phyloP scores from a whole-genome alignment of 2,888 invertebrate species.

The Rhyacophila evoluta region DNA sequence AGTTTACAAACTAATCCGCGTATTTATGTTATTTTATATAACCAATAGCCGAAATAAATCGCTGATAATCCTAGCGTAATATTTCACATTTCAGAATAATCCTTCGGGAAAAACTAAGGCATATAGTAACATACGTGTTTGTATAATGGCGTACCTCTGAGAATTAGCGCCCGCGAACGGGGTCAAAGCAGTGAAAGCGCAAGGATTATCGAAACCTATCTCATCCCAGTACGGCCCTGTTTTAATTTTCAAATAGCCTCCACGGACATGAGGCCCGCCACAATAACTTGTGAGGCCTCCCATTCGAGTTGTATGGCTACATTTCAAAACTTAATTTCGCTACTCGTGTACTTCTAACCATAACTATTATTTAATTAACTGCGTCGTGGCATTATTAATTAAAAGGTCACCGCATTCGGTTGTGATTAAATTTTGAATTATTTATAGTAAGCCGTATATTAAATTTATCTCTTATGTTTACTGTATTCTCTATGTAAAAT shows the following conservation, averaged over 20 bases:
- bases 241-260: slow-evolving; percentile 5
- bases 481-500: too few species aligned
- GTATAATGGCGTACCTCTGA: neutral
- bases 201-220: slow-evolving; percentile 2
- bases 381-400: neutral
- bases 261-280: neutral
- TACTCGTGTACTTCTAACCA: neutral
- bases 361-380: slow-evolving; percentile 14
- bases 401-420: neutral
- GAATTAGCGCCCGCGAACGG: neutral
- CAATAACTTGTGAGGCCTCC: neutral
- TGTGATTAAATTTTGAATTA: too few species aligned
- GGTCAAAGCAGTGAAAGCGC: neutral
- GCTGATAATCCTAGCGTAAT: neutral
- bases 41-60: neutral
- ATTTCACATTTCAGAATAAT: neutral
- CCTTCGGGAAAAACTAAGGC: neutral
- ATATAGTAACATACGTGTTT: neutral
- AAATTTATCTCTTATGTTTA: too few species aligned
- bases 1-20: too few species aligned
- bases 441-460: too few species aligned
- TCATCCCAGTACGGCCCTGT: neutral
- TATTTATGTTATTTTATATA: too few species aligned
- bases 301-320: neutral
- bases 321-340: slow-evolving; percentile 3